Conservation (phyloP, 2,888 invertebrate species). For the Sturmia bella region DNA sequence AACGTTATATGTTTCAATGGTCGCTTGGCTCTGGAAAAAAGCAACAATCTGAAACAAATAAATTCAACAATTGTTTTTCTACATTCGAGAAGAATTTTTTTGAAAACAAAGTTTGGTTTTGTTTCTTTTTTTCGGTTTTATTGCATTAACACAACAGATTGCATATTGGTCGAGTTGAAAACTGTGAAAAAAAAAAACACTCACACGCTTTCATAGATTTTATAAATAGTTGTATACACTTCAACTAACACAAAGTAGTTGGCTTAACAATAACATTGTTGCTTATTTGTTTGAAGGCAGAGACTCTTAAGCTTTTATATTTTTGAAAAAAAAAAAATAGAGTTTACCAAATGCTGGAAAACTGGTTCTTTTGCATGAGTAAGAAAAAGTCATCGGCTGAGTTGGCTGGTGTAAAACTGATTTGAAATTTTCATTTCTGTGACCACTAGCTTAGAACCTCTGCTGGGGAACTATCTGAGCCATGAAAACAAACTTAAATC, state of each 20-base stretch:
- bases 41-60: conserved; percentile 27
- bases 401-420: too few species aligned
- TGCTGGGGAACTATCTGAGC: background rate
- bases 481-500: conserved; percentile 46
- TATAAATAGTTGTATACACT: conserved; percentile 62
- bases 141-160: conserved; percentile 39
- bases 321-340: too few species aligned
- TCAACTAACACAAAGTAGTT: conserved; percentile 62
- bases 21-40: conserved; percentile 21
- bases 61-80: conserved; percentile 51
- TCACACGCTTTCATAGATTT: conserved; percentile 45
- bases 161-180: conserved; percentile 36
- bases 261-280: conserved; percentile 60
- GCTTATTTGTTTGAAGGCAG: conserved; percentile 39
- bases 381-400: too few species aligned
- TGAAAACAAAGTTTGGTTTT: conserved; percentile 38
- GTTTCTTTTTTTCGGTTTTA: conserved; percentile 14
- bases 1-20: conserved; percentile 27
- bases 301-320: background rate
- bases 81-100: conserved; percentile 29
- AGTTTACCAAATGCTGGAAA: too few species aligned
- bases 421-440: too few species aligned
- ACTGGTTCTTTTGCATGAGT: too few species aligned
- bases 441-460: background rate
- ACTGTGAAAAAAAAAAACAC: conserved; percentile 14